Conservation (phyloP, 2,888 invertebrate genomes). For the Tinea semifulvella region DNA sequence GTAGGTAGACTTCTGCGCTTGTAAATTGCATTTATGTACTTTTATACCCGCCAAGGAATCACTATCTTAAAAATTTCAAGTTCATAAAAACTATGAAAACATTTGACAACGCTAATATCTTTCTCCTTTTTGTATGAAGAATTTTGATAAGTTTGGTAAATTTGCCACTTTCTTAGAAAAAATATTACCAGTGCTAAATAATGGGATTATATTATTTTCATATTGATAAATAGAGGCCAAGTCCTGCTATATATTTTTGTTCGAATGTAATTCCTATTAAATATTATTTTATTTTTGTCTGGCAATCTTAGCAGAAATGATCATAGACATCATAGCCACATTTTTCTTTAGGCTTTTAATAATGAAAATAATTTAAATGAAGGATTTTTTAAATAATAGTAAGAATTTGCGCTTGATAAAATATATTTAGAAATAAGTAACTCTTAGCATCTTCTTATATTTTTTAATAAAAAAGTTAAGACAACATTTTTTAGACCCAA, state of each 20-base stretch:
- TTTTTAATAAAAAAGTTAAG: constrained; percentile 14
- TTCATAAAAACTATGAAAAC: neutral
- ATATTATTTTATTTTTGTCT: constrained; percentile 12
- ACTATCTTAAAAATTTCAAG: neutral
- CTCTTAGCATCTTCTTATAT: constrained; percentile 13
- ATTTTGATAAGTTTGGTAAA: constrained; percentile 15
- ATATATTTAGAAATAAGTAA: constrained; percentile 14
- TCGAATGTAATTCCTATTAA: constrained; percentile 12
- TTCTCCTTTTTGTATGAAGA: neutral
- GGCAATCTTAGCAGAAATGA: constrained; percentile 12
- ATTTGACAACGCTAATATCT: neutral
- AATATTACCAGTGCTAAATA: constrained; percentile 16
- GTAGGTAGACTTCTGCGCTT: constrained; percentile 6
- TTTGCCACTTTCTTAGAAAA: constrained; percentile 16
- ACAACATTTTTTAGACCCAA: constrained; percentile 11
- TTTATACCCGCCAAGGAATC: too few species aligned
- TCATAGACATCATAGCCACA: constrained; percentile 7
- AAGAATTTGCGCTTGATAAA: constrained; percentile 14
- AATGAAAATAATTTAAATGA: constrained; percentile 7
- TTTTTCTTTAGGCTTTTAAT: constrained; percentile 10
- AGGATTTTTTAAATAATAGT: constrained; percentile 14
- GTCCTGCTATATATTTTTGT: constrained; percentile 13
- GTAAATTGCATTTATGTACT: constrained; percentile 13
- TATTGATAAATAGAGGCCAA: constrained; percentile 12
- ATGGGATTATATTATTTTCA: constrained; percentile 5